Evolutionary conservation across 2,113 vertebrate genomes (phyloP).

Genomic region (Toxostoma redivivum): DNA sequence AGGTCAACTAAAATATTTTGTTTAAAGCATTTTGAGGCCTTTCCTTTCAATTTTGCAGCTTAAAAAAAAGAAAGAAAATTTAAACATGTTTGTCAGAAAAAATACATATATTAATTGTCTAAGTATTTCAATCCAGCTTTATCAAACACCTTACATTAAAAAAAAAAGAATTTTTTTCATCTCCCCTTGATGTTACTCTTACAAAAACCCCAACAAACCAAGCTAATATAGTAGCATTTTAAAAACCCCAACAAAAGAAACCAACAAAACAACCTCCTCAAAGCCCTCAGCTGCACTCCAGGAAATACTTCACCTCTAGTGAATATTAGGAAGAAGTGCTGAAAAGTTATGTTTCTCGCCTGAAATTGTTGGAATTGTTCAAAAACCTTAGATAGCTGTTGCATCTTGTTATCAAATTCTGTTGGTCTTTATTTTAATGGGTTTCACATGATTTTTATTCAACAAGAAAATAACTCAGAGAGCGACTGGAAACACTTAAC

Average conservation of each 20-base stretch:
- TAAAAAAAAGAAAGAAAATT: not conserved
- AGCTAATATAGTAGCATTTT: not conserved
- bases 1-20: not conserved
- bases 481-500: constrained; percentile 42
- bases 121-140: not conserved
- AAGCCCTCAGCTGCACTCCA: not conserved
- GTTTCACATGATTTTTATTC: constrained; percentile 43
- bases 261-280: not conserved
- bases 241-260: not conserved
- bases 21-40: not conserved
- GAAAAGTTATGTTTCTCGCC: not conserved
- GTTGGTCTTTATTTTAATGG: constrained; percentile 4
- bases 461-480: constrained; percentile 14
- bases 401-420: constrained; percentile 55
- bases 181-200: not conserved
- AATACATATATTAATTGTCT: not conserved
- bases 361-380: not conserved
- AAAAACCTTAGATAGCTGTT: constrained; percentile 36
- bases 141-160: not conserved
- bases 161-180: not conserved
- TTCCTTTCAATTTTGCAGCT: not conserved
- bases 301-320: not conserved
- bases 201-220: not conserved
- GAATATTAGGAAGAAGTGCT: not conserved
- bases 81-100: not conserved